Conservation (phyloP, 2,113 vertebrate genomes). For the Tautogolabrus adspersus region DNA sequence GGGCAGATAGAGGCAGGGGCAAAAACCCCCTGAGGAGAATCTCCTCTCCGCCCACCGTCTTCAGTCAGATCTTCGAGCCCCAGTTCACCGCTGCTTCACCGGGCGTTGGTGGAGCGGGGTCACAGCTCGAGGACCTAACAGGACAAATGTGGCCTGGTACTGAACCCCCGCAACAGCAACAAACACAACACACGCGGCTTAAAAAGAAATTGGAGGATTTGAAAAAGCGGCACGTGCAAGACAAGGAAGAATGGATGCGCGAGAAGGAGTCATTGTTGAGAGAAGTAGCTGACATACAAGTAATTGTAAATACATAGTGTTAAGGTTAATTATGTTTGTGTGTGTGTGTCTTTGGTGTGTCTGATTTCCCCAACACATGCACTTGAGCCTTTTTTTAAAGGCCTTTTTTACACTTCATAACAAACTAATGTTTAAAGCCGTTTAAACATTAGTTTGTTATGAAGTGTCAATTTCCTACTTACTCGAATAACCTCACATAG, state of each 20-base stretch:
- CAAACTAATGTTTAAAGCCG: no score
- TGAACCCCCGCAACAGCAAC: constrained; percentile 54
- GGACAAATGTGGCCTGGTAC: constrained; percentile 67
- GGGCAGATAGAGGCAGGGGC: constrained; percentile 63
- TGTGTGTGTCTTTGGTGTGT: background rate
- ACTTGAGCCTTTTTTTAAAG: no score
- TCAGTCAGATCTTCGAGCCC: constrained; percentile 68
- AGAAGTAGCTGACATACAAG: constrained; percentile 85
- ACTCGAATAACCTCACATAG: background rate
- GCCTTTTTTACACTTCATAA: no score
- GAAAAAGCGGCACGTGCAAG: constrained; percentile 78
- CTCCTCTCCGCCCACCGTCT: constrained; percentile 78
- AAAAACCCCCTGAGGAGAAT: constrained; percentile 71
- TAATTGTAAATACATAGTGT: constrained; percentile 58
- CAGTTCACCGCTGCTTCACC: constrained; percentile 45
- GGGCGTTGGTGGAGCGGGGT: constrained; percentile 37
- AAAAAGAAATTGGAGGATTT: constrained; percentile 81
- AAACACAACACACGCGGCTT: constrained; percentile 69
- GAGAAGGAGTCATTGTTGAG: constrained; percentile 84
- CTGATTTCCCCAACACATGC: background rate
- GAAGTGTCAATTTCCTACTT: background rate
- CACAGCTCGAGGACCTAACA: constrained; percentile 54
- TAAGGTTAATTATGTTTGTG: background rate
- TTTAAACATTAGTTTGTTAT: background rate
- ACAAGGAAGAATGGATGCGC: constrained; percentile 80